Evolutionary conservation across 2,113 vertebrate genomes (phyloP).

Genomic region (Eolophus roseicapilla): DNA sequence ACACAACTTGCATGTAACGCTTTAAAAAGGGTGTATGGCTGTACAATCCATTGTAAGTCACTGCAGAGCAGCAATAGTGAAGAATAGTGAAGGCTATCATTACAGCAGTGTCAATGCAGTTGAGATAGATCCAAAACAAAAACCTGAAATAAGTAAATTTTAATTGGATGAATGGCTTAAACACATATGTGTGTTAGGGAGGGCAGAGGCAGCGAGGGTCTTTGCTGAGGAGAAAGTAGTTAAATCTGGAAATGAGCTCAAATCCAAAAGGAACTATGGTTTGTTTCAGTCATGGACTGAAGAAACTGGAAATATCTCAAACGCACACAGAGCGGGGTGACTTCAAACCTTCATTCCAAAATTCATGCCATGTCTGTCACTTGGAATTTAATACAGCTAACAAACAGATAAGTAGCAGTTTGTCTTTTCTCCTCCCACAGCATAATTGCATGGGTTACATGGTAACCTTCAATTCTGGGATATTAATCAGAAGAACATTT

Average conservation of each 20-base stretch:
- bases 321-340: not conserved
- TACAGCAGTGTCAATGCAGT: not conserved
- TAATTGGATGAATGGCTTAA: not conserved
- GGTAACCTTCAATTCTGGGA: not conserved
- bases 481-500: constrained; percentile 1
- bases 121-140: not conserved
- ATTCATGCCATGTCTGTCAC: not conserved
- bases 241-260: not conserved
- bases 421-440: not conserved
- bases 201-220: accelerated
- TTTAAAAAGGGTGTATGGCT: not conserved
- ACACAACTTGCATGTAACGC: not conserved
- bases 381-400: not conserved
- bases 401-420: not conserved
- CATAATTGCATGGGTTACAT: not conserved
- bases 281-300: not conserved
- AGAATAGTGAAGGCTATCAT: not conserved
- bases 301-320: not conserved
- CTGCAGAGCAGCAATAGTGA: not conserved
- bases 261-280: not conserved
- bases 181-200: accelerated
- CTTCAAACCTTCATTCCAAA: not conserved
- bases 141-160: not conserved
- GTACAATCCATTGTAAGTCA: not conserved
- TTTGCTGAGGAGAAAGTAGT: not conserved